These are phyloP conservation scores for Melipona bicolor DNA, from an alignment of 2,888 invertebrate genomes.

Conservation along the genomic window DNA sequence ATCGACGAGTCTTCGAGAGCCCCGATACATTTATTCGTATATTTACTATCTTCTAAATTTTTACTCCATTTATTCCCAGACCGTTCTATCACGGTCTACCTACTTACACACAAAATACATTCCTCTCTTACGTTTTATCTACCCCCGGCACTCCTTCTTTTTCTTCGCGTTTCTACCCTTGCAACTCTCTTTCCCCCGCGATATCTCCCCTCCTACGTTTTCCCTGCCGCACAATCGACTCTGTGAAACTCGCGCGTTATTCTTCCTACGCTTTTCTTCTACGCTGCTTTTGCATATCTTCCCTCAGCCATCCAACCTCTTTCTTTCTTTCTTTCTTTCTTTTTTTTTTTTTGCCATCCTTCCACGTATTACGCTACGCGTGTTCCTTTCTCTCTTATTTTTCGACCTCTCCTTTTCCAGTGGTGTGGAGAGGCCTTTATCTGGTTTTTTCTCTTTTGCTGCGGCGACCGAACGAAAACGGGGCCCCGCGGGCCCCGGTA, in stretches of 20 bases:
- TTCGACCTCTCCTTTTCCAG: slow-evolving; percentile 12
- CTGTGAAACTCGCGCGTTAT: background rate
- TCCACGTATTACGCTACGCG: background rate
- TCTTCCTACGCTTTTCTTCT: background rate
- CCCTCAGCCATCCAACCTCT: background rate
- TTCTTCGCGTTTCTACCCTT: background rate
- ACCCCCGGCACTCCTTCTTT: background rate
- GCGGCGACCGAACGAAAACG: slow-evolving; percentile 79
- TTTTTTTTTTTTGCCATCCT: background rate
- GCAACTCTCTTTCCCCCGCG: background rate
- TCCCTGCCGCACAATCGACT: background rate
- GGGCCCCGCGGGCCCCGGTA: slow-evolving; percentile 77
- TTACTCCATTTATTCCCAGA: background rate
- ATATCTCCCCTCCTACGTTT: background rate
- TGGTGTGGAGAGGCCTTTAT: slow-evolving; percentile 48
- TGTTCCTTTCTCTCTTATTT: background rate
- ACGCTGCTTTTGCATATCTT: background rate
- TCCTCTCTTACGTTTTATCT: background rate
- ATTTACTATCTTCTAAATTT: no score
- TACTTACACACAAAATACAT: background rate
- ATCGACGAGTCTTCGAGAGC: no score
- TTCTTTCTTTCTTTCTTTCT: background rate
- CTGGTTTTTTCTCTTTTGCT: slow-evolving; percentile 64
- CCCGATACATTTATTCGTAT: no score
- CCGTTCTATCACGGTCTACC: background rate